Percentiles rank a stretch among this genome's conserved stretches.
phyloP scores from a whole-genome alignment of 2,797 vertebrate species.

The Microchirus variegatus region DNA sequence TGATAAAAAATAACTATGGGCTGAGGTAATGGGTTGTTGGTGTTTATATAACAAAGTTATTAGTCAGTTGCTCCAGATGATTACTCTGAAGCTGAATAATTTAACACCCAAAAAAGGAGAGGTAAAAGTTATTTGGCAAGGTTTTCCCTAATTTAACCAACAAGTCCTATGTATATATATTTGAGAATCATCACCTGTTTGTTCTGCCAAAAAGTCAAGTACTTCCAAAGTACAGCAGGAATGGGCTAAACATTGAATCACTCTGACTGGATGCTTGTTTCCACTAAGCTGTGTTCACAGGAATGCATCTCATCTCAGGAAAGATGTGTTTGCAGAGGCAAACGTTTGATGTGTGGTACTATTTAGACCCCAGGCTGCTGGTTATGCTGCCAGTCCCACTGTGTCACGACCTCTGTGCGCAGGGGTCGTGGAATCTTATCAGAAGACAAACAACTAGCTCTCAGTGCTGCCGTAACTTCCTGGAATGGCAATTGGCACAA shows the following conservation, averaged over 20 bases:
- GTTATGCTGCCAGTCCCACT: constrained; percentile 53
- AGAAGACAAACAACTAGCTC: constrained; percentile 71
- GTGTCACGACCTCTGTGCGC: constrained; percentile 58
- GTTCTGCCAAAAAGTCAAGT: background rate
- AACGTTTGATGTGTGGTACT: constrained; percentile 17
- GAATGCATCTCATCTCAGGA: constrained; percentile 2
- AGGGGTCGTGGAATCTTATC: constrained; percentile 76
- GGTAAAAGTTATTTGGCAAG: background rate
- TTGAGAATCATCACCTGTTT: constrained; percentile 2
- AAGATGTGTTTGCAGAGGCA: constrained; percentile 22
- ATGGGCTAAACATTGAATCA: constrained; percentile 1
- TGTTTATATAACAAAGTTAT: constrained; percentile 32
- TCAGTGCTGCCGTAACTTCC: constrained; percentile 66
- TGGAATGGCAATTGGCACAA: constrained; percentile 75
- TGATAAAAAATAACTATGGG: constrained; percentile 41
- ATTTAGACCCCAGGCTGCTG: constrained; percentile 29
- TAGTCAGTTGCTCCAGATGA: constrained; percentile 27
- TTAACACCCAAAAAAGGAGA: constrained; percentile 42
- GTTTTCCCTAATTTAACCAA: constrained; percentile 4
- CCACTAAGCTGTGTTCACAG: constrained; percentile 10
- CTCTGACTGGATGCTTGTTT: constrained; percentile 12
- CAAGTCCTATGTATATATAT: background rate
- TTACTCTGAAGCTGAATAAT: constrained; percentile 20
- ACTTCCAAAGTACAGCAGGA: background rate
- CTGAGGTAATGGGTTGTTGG: constrained; percentile 5